A percentile compares a stretch with the other conserved stretches of the same genome.
These are phyloP conservation scores for Verasper variegatus DNA, from an alignment of 2,113 vertebrate genomes.

Conservation along the genomic window DNA sequence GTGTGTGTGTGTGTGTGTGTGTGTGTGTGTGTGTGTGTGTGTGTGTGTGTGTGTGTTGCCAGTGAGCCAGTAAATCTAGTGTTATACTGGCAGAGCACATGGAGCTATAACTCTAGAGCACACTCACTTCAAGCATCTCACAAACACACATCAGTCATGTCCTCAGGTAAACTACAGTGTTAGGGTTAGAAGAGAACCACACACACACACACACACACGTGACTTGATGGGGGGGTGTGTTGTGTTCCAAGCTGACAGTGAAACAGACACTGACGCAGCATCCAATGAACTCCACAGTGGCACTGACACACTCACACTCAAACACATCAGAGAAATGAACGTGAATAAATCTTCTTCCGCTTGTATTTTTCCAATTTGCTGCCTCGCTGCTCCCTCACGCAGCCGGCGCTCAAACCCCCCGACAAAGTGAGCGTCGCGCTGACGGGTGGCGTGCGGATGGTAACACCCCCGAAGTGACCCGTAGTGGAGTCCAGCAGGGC, in stretches of 20 bases:
- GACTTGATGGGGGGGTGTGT: not conserved
- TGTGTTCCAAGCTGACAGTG: constrained; percentile 45
- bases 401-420: constrained; percentile 41
- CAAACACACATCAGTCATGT: constrained; percentile 15
- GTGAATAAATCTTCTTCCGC: constrained; percentile 69
- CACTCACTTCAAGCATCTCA: constrained; percentile 34
- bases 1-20: constrained; percentile 34
- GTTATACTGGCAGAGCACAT: constrained; percentile 52
- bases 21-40: constrained; percentile 26
- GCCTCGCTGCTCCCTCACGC: constrained; percentile 56
- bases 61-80: constrained; percentile 54
- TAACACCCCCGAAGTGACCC: constrained; percentile 20
- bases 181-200: not conserved
- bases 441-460: constrained; percentile 21
- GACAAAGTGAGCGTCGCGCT: constrained; percentile 43
- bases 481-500: not conserved
- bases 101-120: constrained; percentile 42
- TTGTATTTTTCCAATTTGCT: constrained; percentile 76
- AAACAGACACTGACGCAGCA: constrained; percentile 60
- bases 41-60: constrained; percentile 35
- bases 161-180: constrained; percentile 40
- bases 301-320: constrained; percentile 30
- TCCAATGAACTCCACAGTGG: constrained; percentile 17
- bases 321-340: constrained; percentile 46
- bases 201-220: constrained; percentile 8